phyloP scores from a whole-genome alignment of 2,113 vertebrate species.

The Gallinago media region DNA sequence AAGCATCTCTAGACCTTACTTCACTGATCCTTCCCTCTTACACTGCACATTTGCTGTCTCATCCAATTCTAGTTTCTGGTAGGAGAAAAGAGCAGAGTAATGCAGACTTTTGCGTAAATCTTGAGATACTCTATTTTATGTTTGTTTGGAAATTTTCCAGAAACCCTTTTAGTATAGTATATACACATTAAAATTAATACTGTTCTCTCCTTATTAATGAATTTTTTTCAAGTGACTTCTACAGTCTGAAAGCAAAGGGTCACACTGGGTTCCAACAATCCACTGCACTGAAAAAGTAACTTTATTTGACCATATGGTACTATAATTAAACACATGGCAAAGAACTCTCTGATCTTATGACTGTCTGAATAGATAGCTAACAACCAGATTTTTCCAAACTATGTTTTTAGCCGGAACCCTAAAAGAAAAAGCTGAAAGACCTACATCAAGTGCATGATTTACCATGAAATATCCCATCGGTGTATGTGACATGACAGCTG shows the following conservation, averaged over 20 bases:
- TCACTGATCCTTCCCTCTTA: background rate
- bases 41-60: background rate
- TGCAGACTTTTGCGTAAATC: background rate
- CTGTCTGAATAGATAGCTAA: background rate
- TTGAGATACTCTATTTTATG: background rate
- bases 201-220: background rate
- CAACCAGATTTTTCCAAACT: background rate
- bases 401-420: background rate
- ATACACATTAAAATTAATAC: constrained; percentile 6
- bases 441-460: background rate
- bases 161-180: background rate
- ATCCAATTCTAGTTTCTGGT: background rate
- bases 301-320: background rate
- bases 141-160: constrained; percentile 37
- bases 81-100: background rate
- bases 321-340: background rate
- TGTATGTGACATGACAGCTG: background rate
- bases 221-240: background rate
- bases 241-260: constrained; percentile 2
- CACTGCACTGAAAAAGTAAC: background rate
- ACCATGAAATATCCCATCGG: background rate
- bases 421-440: background rate
- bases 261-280: background rate
- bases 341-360: background rate
- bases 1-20: background rate